A percentile compares a stretch with the other conserved stretches of the same genome.
These are phyloP conservation scores for Brachypodius melanocephalos DNA, from an alignment of 2,113 vertebrate genomes.

Conservation along the genomic window DNA sequence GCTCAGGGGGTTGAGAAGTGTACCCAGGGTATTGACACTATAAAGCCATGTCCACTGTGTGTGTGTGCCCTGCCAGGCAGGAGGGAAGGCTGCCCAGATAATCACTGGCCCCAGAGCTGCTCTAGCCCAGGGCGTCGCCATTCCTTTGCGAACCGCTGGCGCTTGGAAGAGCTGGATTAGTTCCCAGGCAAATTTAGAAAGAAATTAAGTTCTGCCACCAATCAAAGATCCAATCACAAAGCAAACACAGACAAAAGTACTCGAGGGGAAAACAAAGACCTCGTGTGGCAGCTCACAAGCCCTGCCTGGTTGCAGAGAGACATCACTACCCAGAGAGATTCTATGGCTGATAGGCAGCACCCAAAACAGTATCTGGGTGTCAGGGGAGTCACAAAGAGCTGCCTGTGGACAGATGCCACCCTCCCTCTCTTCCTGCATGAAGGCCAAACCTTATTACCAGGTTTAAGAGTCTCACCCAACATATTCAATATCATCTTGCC, in stretches of 20 bases:
- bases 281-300: neutral
- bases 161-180: neutral
- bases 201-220: neutral
- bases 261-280: rapidly evolving
- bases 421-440: neutral
- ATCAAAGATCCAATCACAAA: neutral
- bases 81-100: neutral
- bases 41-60: neutral
- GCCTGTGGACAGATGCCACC: neutral
- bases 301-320: neutral
- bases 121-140: rapidly evolving
- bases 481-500: neutral
- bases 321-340: neutral
- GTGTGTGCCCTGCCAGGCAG: neutral
- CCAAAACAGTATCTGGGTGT: neutral
- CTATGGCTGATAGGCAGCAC: rapidly evolving
- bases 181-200: neutral
- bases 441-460: neutral
- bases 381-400: neutral
- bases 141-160: neutral
- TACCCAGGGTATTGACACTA: neutral
- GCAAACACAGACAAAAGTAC: neutral
- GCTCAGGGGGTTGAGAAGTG: neutral
- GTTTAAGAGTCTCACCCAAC: neutral
- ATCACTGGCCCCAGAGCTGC: neutral